Evolutionary conservation across 1,140 invertebrate species (phyloP).

Genomic region (Phymastichus coffea): DNA sequence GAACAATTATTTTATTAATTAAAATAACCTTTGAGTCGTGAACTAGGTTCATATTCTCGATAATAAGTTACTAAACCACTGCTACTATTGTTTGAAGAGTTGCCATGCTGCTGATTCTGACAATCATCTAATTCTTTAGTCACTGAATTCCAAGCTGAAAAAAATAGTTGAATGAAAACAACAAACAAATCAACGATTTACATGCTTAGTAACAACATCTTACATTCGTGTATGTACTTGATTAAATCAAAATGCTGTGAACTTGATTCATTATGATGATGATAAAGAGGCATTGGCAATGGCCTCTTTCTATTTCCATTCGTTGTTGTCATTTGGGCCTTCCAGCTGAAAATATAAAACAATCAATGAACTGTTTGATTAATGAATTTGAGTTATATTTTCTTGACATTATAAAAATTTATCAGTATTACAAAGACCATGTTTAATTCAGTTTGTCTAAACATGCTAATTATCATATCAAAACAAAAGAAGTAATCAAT

Average conservation of each 20-base stretch:
- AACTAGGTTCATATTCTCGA: conserved; percentile 54
- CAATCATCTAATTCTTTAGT: conserved; percentile 51
- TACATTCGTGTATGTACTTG: conserved; percentile 58
- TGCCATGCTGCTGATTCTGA: conserved; percentile 45
- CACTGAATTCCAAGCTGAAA: conserved; percentile 54
- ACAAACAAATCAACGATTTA: too few relatives aligned
- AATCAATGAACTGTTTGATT: background rate
- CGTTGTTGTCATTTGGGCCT: conserved; percentile 51
- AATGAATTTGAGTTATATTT: background rate
- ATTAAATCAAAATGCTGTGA: conserved; percentile 60
- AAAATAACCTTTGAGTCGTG: conserved; percentile 51
- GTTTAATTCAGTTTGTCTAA: too few relatives aligned
- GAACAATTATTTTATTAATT: too few relatives aligned
- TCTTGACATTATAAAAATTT: background rate
- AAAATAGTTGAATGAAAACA: conserved; percentile 5
- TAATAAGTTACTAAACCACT: conserved; percentile 54
- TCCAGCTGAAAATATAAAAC: conserved; percentile 37
- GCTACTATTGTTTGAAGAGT: conserved; percentile 47
- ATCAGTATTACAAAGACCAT: too few relatives aligned
- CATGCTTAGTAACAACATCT: conserved; percentile 28
- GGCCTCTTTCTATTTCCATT: conserved; percentile 57
- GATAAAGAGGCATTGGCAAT: conserved; percentile 45
- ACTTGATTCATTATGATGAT: conserved; percentile 47
- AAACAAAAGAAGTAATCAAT: too few relatives aligned
- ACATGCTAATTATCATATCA: too few relatives aligned